These are phyloP conservation scores for Coptodon bakossiorum DNA, from an alignment of 2,113 vertebrate species.

Conservation along the genomic window DNA sequence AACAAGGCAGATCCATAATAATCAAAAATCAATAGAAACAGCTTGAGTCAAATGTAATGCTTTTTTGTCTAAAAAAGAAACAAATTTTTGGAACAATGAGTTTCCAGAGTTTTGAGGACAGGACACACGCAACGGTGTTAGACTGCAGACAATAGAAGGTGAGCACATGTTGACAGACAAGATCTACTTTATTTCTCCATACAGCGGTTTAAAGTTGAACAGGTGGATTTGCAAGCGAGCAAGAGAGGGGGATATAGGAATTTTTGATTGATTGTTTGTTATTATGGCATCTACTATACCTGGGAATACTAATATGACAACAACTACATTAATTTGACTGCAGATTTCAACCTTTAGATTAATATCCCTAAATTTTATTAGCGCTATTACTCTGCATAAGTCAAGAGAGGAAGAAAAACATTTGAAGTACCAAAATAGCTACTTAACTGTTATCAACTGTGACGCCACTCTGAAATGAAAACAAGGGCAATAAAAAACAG, in stretches of 20 bases:
- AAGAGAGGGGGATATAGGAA: not conserved
- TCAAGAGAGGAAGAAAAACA: not conserved
- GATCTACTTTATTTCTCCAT: slow-evolving; percentile 29
- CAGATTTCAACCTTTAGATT: not conserved
- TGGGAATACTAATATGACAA: not conserved
- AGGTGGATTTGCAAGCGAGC: slow-evolving; percentile 14
- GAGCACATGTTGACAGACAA: slow-evolving; percentile 1
- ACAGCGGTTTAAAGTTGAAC: slow-evolving; percentile 26
- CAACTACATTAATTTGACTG: not conserved
- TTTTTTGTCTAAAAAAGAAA: not conserved
- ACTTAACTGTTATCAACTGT: not conserved
- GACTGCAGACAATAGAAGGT: slow-evolving; percentile 17
- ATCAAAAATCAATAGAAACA: not conserved
- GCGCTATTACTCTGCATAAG: not conserved
- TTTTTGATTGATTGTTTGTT: not conserved
- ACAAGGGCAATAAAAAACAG: not conserved
- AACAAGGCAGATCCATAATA: not conserved
- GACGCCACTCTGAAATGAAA: not conserved
- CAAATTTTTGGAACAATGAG: not conserved
- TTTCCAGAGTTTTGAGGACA: not conserved
- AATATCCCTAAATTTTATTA: not conserved
- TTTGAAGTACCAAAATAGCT: not conserved
- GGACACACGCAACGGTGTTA: not conserved
- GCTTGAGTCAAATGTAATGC: not conserved
- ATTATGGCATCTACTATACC: not conserved